These are phyloP conservation scores for Phrynosoma platyrhinos DNA, from an alignment of 2,113 vertebrate genomes.

Conservation along the genomic window DNA sequence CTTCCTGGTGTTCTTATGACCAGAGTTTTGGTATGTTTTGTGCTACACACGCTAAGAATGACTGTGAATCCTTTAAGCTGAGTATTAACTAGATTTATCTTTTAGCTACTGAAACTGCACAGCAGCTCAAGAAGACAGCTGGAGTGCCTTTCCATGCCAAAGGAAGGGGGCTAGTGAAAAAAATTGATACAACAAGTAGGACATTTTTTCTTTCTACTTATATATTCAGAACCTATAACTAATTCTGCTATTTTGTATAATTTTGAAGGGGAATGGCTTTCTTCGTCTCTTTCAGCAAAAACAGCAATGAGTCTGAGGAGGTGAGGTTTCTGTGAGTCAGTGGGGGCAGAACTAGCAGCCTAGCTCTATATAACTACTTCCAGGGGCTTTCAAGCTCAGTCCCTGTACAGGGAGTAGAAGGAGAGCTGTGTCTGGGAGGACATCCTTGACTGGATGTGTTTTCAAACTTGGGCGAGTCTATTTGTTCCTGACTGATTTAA, in stretches of 20 bases:
- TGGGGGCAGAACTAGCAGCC: no score
- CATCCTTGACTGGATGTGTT: no score
- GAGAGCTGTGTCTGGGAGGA: no score
- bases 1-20: neutral
- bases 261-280: neutral
- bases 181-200: slow-evolving; percentile 98
- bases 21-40: neutral
- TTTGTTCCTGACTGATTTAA: no score
- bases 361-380: no score
- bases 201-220: neutral
- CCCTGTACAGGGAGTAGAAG: no score
- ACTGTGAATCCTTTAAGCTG: neutral
- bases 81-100: slow-evolving; percentile 41
- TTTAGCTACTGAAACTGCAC: slow-evolving; percentile 94
- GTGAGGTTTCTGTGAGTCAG: no score
- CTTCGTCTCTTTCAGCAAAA: neutral
- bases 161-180: slow-evolving; percentile 96
- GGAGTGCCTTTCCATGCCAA: slow-evolving; percentile 98
- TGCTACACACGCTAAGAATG: neutral
- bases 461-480: no score
- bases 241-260: neutral
- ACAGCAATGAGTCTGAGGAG: neutral
- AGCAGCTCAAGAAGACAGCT: slow-evolving; percentile 96
- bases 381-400: no score
- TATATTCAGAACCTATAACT: no score